A percentile compares a stretch with the other conserved stretches of the same genome.
These are phyloP conservation scores for Ailuropoda melanoleuca DNA, from an alignment of 2,113 vertebrate genomes.

Conservation along the genomic window DNA sequence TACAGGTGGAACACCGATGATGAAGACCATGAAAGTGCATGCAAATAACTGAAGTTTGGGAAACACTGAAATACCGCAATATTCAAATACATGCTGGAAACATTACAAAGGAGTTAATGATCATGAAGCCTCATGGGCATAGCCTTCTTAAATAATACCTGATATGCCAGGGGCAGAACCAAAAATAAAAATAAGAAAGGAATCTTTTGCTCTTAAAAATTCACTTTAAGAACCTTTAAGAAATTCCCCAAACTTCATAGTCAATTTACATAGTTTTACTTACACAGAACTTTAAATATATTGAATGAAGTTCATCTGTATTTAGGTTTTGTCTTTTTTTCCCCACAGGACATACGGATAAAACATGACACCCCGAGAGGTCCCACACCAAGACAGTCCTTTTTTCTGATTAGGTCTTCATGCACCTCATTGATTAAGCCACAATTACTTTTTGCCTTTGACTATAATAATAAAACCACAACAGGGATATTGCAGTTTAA, in stretches of 20 bases:
- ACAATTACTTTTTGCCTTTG: neutral
- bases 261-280: neutral
- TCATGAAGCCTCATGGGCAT: neutral
- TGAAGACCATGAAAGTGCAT: neutral
- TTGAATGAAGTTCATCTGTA: neutral
- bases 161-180: neutral
- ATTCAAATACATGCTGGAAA: neutral
- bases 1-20: neutral
- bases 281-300: neutral
- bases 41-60: neutral
- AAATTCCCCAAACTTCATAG: neutral
- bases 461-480: neutral
- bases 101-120: neutral
- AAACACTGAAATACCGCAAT: neutral
- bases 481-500: neutral
- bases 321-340: neutral
- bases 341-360: neutral
- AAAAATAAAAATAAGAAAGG: slow-evolving; percentile 6
- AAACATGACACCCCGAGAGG: neutral
- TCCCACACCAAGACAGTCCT: neutral
- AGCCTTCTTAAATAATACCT: neutral
- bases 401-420: neutral
- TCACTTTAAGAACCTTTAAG: neutral
- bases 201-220: slow-evolving; percentile 1
- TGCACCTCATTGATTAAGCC: neutral